Conservation (phyloP, 2,797 vertebrate species). For the Lacerta viridis region DNA sequence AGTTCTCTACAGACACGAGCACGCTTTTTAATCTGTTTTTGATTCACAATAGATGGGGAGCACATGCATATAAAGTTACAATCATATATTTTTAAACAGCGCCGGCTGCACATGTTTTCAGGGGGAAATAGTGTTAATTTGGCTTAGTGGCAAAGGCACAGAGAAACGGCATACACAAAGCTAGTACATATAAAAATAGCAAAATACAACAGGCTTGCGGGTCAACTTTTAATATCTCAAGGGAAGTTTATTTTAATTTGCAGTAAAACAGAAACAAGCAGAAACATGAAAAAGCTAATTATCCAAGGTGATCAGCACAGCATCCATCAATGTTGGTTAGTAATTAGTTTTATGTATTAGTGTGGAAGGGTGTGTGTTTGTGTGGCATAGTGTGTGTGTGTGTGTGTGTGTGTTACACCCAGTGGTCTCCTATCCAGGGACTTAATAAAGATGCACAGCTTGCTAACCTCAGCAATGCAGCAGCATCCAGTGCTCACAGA, state of each 20-base stretch:
- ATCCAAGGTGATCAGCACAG: background rate
- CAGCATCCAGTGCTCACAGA: background rate
- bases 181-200: background rate
- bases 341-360: background rate
- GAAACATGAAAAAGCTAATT: conserved; percentile 18
- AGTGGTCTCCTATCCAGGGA: background rate
- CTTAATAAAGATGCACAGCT: background rate
- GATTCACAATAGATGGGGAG: background rate
- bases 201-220: background rate
- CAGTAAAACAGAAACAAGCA: conserved; percentile 7
- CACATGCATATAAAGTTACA: background rate
- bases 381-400: background rate
- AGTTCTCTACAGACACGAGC: background rate
- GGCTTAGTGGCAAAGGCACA: background rate
- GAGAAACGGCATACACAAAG: conserved; percentile 8
- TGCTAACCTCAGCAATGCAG: background rate
- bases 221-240: conserved; percentile 12
- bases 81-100: background rate
- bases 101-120: background rate
- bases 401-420: background rate
- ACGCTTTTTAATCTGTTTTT: background rate
- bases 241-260: conserved; percentile 20
- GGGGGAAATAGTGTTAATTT: background rate
- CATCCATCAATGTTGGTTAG: background rate
- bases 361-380: too few relatives aligned